Evolutionary conservation across 1,140 invertebrate genomes (phyloP).

Genomic region (Lepidurus apus): DNA sequence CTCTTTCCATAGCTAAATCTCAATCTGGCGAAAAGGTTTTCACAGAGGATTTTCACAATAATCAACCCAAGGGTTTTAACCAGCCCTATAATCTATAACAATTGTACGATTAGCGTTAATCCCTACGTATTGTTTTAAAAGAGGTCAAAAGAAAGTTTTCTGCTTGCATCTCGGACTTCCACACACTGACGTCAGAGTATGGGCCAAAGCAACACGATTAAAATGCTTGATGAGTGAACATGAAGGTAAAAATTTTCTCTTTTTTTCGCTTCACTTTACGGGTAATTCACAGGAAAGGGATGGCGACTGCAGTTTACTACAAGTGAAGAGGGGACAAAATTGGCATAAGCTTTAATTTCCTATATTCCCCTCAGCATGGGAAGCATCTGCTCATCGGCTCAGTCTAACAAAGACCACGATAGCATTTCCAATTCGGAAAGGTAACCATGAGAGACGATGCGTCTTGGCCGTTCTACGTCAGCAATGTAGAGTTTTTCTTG

Average conservation of each 20-base stretch:
- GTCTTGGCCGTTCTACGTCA: background rate
- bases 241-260: background rate
- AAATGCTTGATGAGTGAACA: background rate
- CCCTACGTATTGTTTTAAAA: no score
- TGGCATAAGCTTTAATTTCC: background rate
- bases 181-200: no score
- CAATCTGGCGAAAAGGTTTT: no score
- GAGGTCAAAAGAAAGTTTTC: background rate
- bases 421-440: constrained; percentile 30
- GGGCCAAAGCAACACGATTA: background rate
- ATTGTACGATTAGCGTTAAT: background rate
- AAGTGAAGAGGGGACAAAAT: background rate
- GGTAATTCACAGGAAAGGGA: background rate
- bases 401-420: constrained; percentile 26
- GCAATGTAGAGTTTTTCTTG: background rate
- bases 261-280: background rate
- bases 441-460: background rate
- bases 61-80: no score
- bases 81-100: no score
- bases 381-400: constrained; percentile 28
- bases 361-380: constrained; percentile 2
- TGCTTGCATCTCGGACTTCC: background rate
- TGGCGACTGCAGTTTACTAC: no score
- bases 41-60: no score
- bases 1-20: no score